phyloP scores from a whole-genome alignment of 2,113 vertebrate species.

The Plotosus lineatus region DNA sequence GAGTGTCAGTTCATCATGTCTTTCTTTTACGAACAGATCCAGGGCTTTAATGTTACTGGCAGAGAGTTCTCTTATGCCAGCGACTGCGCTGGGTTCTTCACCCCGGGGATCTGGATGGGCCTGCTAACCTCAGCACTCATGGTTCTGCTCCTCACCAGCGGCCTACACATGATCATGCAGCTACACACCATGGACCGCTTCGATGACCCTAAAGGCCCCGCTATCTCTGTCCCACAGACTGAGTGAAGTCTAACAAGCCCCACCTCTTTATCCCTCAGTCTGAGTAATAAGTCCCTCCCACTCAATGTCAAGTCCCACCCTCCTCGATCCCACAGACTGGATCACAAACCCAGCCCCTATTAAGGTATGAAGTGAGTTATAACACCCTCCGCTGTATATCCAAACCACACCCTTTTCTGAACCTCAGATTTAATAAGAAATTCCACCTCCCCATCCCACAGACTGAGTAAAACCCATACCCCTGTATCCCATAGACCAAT shows the following conservation, averaged over 20 bases:
- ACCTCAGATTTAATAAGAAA: not conserved
- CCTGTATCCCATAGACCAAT: not conserved
- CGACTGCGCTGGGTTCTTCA: conserved; percentile 85
- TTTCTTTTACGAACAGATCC: conserved; percentile 75
- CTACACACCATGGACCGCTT: conserved; percentile 87
- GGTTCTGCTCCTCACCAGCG: conserved; percentile 86
- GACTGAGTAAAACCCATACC: not conserved
- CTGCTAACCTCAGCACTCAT: conserved; percentile 85
- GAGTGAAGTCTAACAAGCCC: conserved; percentile 53
- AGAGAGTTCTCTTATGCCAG: conserved; percentile 82
- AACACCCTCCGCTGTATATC: not conserved
- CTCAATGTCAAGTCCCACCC: not conserved
- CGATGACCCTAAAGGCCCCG: conserved; percentile 79
- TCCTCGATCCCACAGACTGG: not conserved
- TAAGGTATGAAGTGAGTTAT: too few species aligned
- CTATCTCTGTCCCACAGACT: conserved; percentile 73
- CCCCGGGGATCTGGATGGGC: conserved; percentile 88
- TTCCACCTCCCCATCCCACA: not conserved
- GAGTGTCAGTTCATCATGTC: not conserved
- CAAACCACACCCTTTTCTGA: not conserved
- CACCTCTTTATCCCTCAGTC: not conserved
- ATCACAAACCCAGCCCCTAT: not conserved
- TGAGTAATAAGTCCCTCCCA: not conserved
- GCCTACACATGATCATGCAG: conserved; percentile 91
- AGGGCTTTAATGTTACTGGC: conserved; percentile 82